Evolutionary conservation across 2,113 vertebrate genomes (phyloP).

Genomic region (Micronycteris hirsuta): DNA sequence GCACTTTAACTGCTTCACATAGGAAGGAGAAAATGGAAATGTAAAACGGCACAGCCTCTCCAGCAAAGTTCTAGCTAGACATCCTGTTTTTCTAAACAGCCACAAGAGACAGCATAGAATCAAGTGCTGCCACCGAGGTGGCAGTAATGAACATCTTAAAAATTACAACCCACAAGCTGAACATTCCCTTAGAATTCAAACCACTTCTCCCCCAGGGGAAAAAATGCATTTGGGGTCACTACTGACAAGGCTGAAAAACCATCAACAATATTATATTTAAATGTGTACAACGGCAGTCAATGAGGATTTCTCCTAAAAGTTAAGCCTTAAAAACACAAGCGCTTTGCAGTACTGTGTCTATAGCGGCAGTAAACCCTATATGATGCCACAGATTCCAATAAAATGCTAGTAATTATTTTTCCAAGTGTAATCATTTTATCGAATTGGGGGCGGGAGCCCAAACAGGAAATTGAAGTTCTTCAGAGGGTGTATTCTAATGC

Average conservation of each 20-base stretch:
- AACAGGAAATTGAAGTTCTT: constrained; percentile 63
- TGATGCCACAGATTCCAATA: not conserved
- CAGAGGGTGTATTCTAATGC: constrained; percentile 42
- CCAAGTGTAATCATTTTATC: constrained; percentile 27
- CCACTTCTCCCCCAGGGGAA: not conserved
- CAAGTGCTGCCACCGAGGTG: not conserved
- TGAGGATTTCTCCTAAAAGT: not conserved
- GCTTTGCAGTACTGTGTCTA: not conserved
- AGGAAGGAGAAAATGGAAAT: not conserved
- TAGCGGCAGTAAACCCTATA: not conserved
- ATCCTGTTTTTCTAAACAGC: constrained; percentile 10
- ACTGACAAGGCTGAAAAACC: not conserved
- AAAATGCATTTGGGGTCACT: not conserved
- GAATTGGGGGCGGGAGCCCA: not conserved
- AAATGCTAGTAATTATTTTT: constrained; percentile 59
- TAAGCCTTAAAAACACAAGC: constrained; percentile 6
- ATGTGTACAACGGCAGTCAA: not conserved
- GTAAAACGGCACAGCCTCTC: not conserved
- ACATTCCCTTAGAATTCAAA: not conserved
- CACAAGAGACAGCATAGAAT: constrained; percentile 18
- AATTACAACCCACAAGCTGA: not conserved
- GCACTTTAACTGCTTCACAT: not conserved
- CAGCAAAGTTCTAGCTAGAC: not conserved
- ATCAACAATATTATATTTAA: not conserved
- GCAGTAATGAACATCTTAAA: constrained; percentile 8